Conservation (phyloP, 2,113 vertebrate species). For the Danionella cerebrum region DNA sequence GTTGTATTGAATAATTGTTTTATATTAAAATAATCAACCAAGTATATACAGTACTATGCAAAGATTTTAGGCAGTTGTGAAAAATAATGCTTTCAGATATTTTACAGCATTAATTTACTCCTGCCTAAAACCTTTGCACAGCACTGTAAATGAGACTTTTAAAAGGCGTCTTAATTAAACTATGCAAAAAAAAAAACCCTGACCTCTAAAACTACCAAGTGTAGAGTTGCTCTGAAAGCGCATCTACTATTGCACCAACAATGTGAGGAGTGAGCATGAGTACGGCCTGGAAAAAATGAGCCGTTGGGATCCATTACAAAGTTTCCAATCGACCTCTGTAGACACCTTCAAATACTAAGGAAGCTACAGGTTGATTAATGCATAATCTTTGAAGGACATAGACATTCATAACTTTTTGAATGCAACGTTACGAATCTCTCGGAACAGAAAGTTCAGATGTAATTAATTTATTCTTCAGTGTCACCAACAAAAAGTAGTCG, state of each 20-base stretch:
- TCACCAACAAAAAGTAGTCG: no score
- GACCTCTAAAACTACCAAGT: not conserved
- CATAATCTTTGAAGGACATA: not conserved
- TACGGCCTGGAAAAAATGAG: not conserved
- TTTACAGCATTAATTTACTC: no score
- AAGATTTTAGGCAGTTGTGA: no score
- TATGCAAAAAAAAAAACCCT: slow-evolving; percentile 13
- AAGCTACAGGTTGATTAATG: not conserved
- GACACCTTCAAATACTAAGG: not conserved
- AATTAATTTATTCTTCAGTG: no score
- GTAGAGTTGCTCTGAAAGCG: not conserved
- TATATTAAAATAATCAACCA: no score
- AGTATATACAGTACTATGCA: no score
- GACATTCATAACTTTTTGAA: no score
- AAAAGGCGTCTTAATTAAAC: not conserved
- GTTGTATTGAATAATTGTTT: not conserved
- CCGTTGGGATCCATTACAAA: not conserved
- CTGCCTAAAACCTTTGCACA: no score
- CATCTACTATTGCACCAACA: not conserved
- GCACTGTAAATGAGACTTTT: no score
- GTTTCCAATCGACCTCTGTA: not conserved
- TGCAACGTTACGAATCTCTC: no score
- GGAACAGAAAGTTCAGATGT: no score
- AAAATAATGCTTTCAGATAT: no score
- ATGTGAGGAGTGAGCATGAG: not conserved